Evolutionary conservation across 1,140 invertebrate genomes (phyloP), one percentile per base, ranked within the genome.

Genomic region (Mamestra configurata): DNA sequence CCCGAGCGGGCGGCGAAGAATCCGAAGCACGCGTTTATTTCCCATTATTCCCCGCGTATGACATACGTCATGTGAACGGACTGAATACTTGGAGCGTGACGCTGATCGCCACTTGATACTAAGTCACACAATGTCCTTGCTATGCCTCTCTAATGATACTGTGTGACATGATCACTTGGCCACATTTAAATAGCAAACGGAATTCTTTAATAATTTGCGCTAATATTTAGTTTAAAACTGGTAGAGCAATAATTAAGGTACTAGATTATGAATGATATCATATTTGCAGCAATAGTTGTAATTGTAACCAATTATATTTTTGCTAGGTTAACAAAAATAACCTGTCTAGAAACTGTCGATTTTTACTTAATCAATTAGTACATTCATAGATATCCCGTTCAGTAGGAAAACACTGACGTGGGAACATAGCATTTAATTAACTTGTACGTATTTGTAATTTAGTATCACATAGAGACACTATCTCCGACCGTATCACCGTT

Each of bases 71-170:
- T 61, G 57, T 76, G 73, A 76, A 76, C 57, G 27, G 24, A 70
- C 82, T 82, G 80, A 80, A 88, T 85, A 76, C 27, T 81, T 84
- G 78, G 57, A 83, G 81, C 88, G 86, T 88, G 85, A 90, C 85
- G 86, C 61, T 55, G 72, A 77, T 71, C 82, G 85, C 83, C 85
- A 89, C 79, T 53, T 84, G 85, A 88, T 82, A 87, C 79, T 66
- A 64, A 57, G 68, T 61, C 57, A 64, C 43, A 27, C 15, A 81
- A 86, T 86, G 88, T 89, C 88, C 88, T 91, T 89, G 86, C 79
- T 78, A 80, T 82, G 85, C 89, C 89, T 89, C 87, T 91, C 90
- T 85, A 89, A 86, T 86, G 71, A 61, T 71, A 71, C 68, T 5
- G 20, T 64, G 15, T 51, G 24, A 53, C 20, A 18, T 43, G 35